Conservation (phyloP, 2,797 vertebrate species). For the Caiman crocodilus region DNA sequence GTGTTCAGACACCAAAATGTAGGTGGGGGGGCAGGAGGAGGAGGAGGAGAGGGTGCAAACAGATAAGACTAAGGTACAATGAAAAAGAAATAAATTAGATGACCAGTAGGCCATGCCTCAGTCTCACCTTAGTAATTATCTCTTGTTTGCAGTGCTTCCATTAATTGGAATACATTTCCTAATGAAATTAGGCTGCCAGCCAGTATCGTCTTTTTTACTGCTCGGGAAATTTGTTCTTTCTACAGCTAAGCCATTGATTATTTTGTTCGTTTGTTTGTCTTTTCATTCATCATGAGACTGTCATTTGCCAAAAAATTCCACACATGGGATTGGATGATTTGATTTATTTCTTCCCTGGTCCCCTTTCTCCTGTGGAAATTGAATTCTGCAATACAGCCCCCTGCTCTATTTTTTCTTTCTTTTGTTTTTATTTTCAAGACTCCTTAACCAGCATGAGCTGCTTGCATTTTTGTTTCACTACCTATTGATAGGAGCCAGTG, state of each 20-base stretch:
- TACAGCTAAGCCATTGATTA: constrained; percentile 74
- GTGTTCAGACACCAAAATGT: background rate
- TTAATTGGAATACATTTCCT: constrained; percentile 75
- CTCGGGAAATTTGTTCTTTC: constrained; percentile 74
- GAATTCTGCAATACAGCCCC: constrained; percentile 42
- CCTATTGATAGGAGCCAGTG: background rate
- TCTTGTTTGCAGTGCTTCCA: constrained; percentile 73
- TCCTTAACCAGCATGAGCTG: background rate
- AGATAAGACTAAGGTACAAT: constrained; percentile 31
- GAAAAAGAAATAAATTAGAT: constrained; percentile 32
- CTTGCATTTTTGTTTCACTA: constrained; percentile 8
- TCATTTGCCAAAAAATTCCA: constrained; percentile 69
- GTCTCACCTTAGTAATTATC: constrained; percentile 71
- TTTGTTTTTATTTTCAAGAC: background rate
- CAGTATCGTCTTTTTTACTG: constrained; percentile 72
- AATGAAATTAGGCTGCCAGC: constrained; percentile 75
- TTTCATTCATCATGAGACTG: constrained; percentile 74
- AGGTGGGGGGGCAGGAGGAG: no score
- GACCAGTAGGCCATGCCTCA: constrained; percentile 52
- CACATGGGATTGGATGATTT: constrained; percentile 54
- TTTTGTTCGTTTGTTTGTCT: constrained; percentile 63
- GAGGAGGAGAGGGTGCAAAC: background rate
- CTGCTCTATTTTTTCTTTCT: background rate
- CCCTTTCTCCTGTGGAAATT: background rate
- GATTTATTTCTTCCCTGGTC: constrained; percentile 66